phyloP scores from a whole-genome alignment of 2,797 vertebrate species.

The Coracias cyanogaster region DNA sequence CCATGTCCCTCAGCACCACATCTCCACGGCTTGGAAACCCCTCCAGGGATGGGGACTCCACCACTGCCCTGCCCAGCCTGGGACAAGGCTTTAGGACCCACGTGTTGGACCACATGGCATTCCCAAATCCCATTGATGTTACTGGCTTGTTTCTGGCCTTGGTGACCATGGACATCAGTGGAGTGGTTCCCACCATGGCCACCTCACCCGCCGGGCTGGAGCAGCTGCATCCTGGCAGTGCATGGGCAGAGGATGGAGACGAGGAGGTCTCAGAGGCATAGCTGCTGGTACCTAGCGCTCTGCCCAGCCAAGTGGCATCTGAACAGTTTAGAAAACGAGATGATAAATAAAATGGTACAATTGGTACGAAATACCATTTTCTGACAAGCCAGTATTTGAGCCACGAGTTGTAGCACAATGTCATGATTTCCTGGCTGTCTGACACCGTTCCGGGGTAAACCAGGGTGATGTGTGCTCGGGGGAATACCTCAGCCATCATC shows the following conservation, averaged over 20 bases:
- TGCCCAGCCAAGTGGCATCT: accelerated
- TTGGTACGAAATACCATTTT: accelerated
- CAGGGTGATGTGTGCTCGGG: background rate
- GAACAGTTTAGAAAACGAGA: background rate
- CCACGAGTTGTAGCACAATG: background rate
- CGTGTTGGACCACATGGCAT: background rate
- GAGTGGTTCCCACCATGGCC: background rate
- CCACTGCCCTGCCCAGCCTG: background rate
- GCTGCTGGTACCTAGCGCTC: background rate
- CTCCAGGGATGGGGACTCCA: background rate
- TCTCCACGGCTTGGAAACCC: background rate
- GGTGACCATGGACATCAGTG: accelerated
- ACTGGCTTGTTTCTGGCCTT: background rate
- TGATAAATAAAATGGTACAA: background rate
- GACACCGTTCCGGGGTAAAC: background rate
- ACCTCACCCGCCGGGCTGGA: background rate
- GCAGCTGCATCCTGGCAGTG: accelerated
- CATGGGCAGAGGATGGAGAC: accelerated
- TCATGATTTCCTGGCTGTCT: background rate
- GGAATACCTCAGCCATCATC: background rate
- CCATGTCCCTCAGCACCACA: background rate
- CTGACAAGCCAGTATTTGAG: background rate
- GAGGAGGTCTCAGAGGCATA: background rate
- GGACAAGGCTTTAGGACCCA: background rate
- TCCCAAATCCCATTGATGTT: background rate